Evolutionary conservation across 2,113 vertebrate species (phyloP).

Genomic region (Galeopterus variegatus): DNA sequence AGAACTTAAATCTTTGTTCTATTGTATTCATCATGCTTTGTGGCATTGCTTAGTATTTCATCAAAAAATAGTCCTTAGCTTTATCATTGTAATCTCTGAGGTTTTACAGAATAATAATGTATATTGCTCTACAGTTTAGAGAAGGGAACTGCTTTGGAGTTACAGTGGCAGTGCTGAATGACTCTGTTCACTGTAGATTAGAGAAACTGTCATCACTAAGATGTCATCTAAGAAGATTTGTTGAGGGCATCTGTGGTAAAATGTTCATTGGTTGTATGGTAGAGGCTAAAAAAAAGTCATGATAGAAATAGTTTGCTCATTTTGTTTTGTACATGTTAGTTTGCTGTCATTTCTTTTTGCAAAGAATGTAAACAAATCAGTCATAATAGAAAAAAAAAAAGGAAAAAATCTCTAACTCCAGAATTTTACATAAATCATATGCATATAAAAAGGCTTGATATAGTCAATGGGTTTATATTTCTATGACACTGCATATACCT

Average conservation of each 20-base stretch:
- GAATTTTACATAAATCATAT: neutral
- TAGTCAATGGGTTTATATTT: neutral
- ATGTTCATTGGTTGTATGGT: neutral
- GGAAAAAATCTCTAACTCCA: neutral
- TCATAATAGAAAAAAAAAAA: neutral
- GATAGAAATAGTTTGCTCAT: neutral
- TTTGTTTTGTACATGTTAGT: neutral
- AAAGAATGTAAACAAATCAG: neutral
- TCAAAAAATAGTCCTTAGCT: neutral
- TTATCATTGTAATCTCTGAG: neutral
- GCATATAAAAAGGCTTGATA: neutral
- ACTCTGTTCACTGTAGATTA: neutral
- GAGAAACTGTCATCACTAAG: neutral
- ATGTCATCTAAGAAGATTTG: neutral
- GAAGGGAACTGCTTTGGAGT: neutral
- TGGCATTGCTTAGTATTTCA: neutral
- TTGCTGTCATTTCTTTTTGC: neutral
- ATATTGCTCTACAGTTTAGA: neutral
- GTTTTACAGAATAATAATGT: neutral
- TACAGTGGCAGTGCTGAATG: neutral
- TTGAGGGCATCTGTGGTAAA: neutral
- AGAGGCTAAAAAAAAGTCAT: neutral
- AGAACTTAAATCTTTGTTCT: neutral
- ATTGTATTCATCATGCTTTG: neutral
- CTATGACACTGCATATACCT: neutral